A percentile compares a stretch with the other conserved stretches of the same genome.
phyloP scores from a whole-genome alignment of 2,113 vertebrate genomes.

The Chamaea fasciata region DNA sequence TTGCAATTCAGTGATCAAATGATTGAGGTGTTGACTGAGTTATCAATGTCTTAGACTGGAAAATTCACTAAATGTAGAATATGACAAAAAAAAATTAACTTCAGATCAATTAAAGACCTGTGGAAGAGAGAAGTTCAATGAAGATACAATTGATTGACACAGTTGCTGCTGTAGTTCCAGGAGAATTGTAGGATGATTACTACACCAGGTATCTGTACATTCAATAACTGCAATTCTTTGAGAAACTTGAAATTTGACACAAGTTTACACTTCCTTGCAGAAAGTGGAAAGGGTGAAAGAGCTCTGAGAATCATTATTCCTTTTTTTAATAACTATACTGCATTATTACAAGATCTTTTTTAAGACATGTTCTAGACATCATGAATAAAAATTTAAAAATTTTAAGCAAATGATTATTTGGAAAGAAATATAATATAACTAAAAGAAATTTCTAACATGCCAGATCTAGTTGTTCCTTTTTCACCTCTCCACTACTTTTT shows the following conservation, averaged over 20 bases:
- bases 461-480: background rate
- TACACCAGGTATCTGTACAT: background rate
- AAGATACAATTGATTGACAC: background rate
- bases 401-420: background rate
- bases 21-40: background rate
- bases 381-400: background rate
- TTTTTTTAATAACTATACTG: background rate
- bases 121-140: background rate
- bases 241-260: background rate
- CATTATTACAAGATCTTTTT: background rate
- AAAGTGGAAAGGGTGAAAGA: background rate
- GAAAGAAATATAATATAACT: background rate
- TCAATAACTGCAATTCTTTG: background rate
- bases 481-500: background rate
- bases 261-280: background rate
- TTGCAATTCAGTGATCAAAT: background rate
- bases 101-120: background rate
- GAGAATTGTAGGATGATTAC: background rate
- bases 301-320: background rate
- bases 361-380: background rate
- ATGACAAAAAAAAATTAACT: background rate
- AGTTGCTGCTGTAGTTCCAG: background rate
- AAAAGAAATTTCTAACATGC: background rate
- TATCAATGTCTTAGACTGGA: background rate
- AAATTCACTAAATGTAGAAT: background rate